phyloP scores from a whole-genome alignment of 2,797 vertebrate species.

The Sebastes aleutianus region DNA sequence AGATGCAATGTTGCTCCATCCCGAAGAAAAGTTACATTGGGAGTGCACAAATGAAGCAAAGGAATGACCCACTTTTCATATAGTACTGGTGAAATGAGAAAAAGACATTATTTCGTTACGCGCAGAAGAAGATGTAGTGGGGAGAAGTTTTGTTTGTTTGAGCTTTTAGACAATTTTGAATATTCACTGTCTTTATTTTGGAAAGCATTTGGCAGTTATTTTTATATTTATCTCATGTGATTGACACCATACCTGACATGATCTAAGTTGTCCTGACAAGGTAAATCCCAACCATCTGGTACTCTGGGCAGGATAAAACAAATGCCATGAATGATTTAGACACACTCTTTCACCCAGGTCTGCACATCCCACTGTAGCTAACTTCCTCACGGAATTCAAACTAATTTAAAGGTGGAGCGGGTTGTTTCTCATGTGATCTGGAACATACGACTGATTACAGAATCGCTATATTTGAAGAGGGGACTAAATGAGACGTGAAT shows the following conservation, averaged over 20 bases:
- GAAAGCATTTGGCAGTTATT: neutral
- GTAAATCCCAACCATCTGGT: conserved; percentile 44
- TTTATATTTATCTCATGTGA: conserved; percentile 1
- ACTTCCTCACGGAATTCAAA: neutral
- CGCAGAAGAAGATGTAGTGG: neutral
- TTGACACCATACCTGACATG: conserved; percentile 36
- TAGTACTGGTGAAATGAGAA: neutral
- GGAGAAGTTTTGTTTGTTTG: neutral
- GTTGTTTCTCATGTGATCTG: neutral
- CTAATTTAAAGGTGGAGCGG: neutral
- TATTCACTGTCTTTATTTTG: neutral
- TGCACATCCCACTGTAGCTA: neutral
- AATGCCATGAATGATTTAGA: conserved; percentile 49
- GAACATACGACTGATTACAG: neutral
- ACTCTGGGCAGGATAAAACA: conserved; percentile 40
- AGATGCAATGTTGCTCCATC: conserved; percentile 11
- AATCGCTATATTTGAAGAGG: too few relatives aligned
- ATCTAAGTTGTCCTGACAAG: conserved; percentile 40
- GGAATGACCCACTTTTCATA: neutral
- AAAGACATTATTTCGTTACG: neutral
- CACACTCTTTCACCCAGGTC: neutral
- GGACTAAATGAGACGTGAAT: too few relatives aligned
- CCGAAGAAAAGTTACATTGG: conserved; percentile 2
- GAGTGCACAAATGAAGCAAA: conserved; percentile 12
- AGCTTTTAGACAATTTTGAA: neutral